Conservation (phyloP, 2,888 invertebrate genomes). For the Drosophila prostipennis region DNA sequence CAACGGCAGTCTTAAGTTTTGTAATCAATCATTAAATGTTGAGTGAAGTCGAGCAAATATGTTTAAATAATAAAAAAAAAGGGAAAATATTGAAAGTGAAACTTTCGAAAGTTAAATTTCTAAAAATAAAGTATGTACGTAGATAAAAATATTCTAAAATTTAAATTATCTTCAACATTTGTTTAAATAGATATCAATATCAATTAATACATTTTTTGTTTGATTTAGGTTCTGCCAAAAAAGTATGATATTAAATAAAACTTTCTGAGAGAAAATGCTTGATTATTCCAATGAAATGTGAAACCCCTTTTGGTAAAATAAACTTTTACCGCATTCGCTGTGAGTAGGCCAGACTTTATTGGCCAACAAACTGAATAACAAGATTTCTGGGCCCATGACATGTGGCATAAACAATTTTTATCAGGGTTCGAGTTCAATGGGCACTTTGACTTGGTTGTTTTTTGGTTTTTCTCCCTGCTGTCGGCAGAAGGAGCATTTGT, state of each 20-base stretch:
- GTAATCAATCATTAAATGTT: conserved; percentile 56
- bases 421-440: conserved; percentile 39
- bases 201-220: no score
- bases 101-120: not conserved
- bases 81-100: conserved; percentile 5
- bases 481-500: conserved; percentile 12
- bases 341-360: not conserved
- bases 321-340: conserved; percentile 14
- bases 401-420: conserved; percentile 34
- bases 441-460: conserved; percentile 14
- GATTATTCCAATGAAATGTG: conserved; percentile 17
- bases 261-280: not conserved
- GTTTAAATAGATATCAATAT: no score
- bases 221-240: no score
- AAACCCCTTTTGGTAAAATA: conserved; percentile 18
- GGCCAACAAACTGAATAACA: conserved; percentile 14
- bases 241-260: not conserved
- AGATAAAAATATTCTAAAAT: no score
- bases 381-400: conserved; percentile 30
- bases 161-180: no score
- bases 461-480: conserved; percentile 12
- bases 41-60: conserved; percentile 4
- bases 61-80: conserved; percentile 4
- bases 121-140: no score
- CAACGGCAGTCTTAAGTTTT: conserved; percentile 34